Percentiles rank a stretch among this genome's conserved stretches.
Conservation (phyloP, 2,113 vertebrate species). For the Xiphias gladius region DNA sequence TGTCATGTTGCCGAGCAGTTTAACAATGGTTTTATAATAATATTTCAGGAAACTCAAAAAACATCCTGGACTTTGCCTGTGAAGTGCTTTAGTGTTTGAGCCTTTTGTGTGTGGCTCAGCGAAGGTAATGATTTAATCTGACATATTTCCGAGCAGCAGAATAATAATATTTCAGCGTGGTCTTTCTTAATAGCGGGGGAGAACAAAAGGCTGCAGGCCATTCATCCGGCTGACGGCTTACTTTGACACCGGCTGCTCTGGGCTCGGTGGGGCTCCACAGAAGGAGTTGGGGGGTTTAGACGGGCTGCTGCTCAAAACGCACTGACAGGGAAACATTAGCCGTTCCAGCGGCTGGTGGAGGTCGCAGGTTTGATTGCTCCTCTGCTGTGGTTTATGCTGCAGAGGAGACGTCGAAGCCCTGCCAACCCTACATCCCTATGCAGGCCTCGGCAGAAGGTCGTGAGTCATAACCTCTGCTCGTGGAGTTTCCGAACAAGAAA, state of each 20-base stretch:
- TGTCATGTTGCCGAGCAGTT: conserved; percentile 67
- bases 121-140: conserved; percentile 79
- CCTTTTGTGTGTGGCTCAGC: conserved; percentile 72
- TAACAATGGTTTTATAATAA: conserved; percentile 76
- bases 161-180: conserved; percentile 77
- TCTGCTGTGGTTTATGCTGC: background rate
- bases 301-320: conserved; percentile 49
- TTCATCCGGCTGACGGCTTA: conserved; percentile 70
- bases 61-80: conserved; percentile 53
- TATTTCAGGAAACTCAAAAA: conserved; percentile 65
- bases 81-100: conserved; percentile 71
- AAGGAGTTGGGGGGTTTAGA: conserved; percentile 24
- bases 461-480: no score
- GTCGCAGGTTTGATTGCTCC: conserved; percentile 31
- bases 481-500: background rate
- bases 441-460: no score
- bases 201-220: conserved; percentile 71
- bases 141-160: conserved; percentile 77
- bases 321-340: conserved; percentile 55
- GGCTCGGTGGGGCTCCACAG: conserved; percentile 52
- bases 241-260: conserved; percentile 75
- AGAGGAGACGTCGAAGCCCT: background rate
- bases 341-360: conserved; percentile 18
- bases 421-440: background rate
- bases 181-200: conserved; percentile 63